Evolutionary conservation across 2,113 vertebrate genomes (phyloP).

Genomic region (Pithys albifrons): DNA sequence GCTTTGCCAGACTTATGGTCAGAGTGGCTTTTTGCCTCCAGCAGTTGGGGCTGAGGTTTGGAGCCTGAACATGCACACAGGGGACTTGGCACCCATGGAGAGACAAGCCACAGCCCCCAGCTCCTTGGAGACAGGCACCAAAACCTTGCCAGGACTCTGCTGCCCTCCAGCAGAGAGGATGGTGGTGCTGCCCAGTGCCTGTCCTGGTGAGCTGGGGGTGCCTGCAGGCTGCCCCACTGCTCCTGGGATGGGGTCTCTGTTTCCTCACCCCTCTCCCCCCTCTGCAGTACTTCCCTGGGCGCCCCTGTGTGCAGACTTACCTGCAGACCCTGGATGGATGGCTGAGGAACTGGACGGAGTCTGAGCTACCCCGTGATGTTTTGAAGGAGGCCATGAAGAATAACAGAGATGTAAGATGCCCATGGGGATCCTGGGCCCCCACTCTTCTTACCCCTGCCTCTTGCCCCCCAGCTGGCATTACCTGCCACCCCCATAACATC

Average conservation of each 20-base stretch:
- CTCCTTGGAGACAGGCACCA: accelerated
- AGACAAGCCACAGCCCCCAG: background rate
- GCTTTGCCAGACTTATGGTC: slow-evolving; percentile 88
- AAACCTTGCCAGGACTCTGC: accelerated
- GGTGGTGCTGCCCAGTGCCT: background rate
- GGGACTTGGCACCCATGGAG: accelerated
- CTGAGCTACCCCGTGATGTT: slow-evolving; percentile 72
- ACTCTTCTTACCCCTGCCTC: background rate
- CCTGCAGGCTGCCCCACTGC: background rate
- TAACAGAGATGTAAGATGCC: slow-evolving; percentile 77
- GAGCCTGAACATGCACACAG: background rate
- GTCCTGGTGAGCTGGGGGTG: background rate
- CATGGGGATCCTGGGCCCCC: accelerated
- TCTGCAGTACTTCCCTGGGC: slow-evolving; percentile 87
- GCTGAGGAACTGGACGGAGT: slow-evolving; percentile 72
- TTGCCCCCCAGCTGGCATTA: background rate
- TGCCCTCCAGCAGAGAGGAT: background rate
- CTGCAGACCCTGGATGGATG: slow-evolving; percentile 75
- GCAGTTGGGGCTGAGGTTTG: slow-evolving; percentile 46
- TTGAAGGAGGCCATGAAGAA: slow-evolving; percentile 79
- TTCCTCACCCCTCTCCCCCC: background rate
- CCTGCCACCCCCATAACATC: background rate
- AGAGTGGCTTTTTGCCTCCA: slow-evolving; percentile 84
- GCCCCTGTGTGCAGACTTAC: slow-evolving; percentile 79
- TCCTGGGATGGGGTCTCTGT: background rate